Percentiles rank a stretch among this genome's conserved stretches.
These are phyloP conservation scores for Meleagris gallopavo DNA, from an alignment of 2,113 vertebrate species.

Conservation along the genomic window DNA sequence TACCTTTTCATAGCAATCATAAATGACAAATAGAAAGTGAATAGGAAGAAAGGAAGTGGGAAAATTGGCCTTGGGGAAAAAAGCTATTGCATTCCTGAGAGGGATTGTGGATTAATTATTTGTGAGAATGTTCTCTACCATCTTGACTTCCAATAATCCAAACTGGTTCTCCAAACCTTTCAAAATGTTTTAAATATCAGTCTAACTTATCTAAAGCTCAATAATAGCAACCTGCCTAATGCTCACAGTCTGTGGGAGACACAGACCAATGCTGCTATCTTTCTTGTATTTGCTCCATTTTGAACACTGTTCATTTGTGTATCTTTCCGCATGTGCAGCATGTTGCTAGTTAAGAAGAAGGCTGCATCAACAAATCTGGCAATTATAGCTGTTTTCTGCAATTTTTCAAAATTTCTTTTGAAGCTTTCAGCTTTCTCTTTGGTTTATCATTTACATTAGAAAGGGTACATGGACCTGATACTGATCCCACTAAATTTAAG, in stretches of 20 bases:
- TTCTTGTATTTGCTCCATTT: neutral
- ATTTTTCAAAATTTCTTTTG: neutral
- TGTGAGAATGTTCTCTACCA: neutral
- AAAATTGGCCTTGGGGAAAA: neutral
- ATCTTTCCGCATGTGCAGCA: neutral
- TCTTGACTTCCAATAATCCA: neutral
- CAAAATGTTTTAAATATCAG: neutral
- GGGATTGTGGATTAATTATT: neutral
- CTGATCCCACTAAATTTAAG: neutral
- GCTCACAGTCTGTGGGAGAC: neutral
- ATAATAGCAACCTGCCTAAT: neutral
- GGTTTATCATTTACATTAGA: neutral
- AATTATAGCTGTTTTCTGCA: neutral
- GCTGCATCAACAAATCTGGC: neutral
- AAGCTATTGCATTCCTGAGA: neutral
- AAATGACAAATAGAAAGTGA: neutral
- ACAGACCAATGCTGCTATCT: neutral
- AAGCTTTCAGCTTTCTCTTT: neutral
- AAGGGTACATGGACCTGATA: neutral
- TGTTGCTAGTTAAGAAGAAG: neutral
- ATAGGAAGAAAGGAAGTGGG: neutral
- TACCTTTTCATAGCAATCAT: neutral
- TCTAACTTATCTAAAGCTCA: neutral
- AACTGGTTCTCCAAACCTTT: neutral
- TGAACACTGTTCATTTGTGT: slow-evolving; percentile 3